A percentile compares a stretch with the other conserved stretches of the same genome.
phyloP scores from a whole-genome alignment of 2,888 invertebrate genomes.

The Apocheima hispidaria region DNA sequence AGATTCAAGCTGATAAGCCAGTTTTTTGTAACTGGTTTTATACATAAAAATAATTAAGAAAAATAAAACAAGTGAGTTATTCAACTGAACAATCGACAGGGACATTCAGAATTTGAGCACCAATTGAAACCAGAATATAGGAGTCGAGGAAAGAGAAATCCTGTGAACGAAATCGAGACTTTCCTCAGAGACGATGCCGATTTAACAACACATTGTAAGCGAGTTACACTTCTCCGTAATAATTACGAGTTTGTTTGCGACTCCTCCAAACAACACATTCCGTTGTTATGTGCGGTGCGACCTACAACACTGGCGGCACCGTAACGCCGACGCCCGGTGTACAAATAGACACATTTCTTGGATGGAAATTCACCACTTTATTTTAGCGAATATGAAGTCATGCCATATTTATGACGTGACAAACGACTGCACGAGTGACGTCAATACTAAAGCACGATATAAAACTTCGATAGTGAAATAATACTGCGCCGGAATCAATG shows the following conservation, averaged over 20 bases:
- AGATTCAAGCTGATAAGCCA: background rate
- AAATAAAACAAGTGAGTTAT: background rate
- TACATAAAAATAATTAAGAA: background rate
- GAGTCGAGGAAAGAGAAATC: slow-evolving; percentile 43
- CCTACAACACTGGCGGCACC: slow-evolving; percentile 65
- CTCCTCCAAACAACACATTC: slow-evolving; percentile 79
- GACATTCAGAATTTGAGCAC: slow-evolving; percentile 1
- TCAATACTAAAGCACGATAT: slow-evolving; percentile 30
- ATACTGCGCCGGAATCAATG: slow-evolving; percentile 9
- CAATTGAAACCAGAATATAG: slow-evolving; percentile 21
- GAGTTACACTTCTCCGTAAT: slow-evolving; percentile 70
- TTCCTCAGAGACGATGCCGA: slow-evolving; percentile 58
- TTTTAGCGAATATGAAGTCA: slow-evolving; percentile 68
- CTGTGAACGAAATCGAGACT: slow-evolving; percentile 52
- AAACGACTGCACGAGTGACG: slow-evolving; percentile 55
- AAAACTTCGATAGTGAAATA: slow-evolving; percentile 17
- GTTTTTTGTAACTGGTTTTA: background rate
- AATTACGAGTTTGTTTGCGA: slow-evolving; percentile 74
- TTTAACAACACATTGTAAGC: slow-evolving; percentile 66
- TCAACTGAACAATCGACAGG: background rate
- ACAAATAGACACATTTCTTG: slow-evolving; percentile 80
- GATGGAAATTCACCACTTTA: slow-evolving; percentile 76
- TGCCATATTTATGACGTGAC: slow-evolving; percentile 64
- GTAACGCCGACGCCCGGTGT: slow-evolving; percentile 73
- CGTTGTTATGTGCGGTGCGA: slow-evolving; percentile 73